A percentile compares a stretch with the other conserved stretches of the same genome.
These are phyloP conservation scores for Clostera curtula DNA, from an alignment of 2,888 invertebrate genomes.

Conservation along the genomic window DNA sequence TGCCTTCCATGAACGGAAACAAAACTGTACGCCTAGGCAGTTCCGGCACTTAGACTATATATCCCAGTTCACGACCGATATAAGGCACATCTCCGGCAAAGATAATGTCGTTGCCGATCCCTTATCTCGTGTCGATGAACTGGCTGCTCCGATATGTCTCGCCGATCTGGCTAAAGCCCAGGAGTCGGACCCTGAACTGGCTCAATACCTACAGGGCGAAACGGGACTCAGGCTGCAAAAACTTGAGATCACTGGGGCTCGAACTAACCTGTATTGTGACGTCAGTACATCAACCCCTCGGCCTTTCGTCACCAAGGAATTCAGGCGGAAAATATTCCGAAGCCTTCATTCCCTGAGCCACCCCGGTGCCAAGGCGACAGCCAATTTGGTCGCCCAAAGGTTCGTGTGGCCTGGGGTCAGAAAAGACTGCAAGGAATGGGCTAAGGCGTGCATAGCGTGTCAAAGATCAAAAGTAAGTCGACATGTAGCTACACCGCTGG, in stretches of 20 bases:
- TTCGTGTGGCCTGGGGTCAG: too few relatives aligned
- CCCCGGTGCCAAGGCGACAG: too few relatives aligned
- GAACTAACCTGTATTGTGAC: slow-evolving; percentile 17
- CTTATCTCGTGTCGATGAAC: slow-evolving; percentile 23
- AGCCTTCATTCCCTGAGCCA: too few relatives aligned
- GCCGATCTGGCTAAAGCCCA: slow-evolving; percentile 10
- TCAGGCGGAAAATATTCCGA: too few relatives aligned
- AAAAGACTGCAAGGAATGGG: too few relatives aligned
- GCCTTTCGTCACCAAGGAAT: too few relatives aligned
- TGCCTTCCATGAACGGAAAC: slow-evolving; percentile 33
- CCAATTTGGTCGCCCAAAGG: too few relatives aligned
- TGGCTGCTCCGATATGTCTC: slow-evolving; percentile 6
- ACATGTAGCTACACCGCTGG: too few relatives aligned
- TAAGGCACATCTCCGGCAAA: slow-evolving; percentile 12
- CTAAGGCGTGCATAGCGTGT: too few relatives aligned
- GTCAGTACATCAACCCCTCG: slow-evolving; percentile 13
- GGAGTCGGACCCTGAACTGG: slow-evolving; percentile 11
- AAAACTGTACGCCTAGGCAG: slow-evolving; percentile 22
- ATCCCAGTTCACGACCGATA: slow-evolving; percentile 17
- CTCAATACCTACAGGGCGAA: slow-evolving; percentile 4
- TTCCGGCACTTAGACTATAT: slow-evolving; percentile 17
- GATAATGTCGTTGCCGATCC: slow-evolving; percentile 23
- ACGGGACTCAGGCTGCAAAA: slow-evolving; percentile 14
- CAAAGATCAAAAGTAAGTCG: too few relatives aligned
- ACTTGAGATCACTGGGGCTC: slow-evolving; percentile 7